Conservation (phyloP, 2,888 invertebrate species). For the Leptogaster cylindrica region DNA sequence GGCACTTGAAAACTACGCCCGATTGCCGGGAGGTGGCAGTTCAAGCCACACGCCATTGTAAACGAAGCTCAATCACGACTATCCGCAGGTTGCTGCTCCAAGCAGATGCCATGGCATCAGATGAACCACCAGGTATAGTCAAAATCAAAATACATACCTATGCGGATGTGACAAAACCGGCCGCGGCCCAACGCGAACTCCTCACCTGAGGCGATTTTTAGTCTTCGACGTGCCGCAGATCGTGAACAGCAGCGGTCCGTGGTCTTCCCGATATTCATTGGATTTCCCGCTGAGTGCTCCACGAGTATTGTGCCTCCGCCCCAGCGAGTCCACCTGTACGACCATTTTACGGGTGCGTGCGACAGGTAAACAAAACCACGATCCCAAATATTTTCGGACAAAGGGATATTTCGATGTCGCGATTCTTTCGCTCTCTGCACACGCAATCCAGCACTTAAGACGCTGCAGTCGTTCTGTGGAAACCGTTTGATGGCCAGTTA, state of each 20-base stretch:
- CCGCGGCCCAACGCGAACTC: conserved; percentile 17
- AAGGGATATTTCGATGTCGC: too few species aligned
- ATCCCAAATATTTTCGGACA: too few species aligned
- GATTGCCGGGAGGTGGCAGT: too few species aligned
- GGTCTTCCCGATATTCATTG: background rate
- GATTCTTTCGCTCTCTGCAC: too few species aligned
- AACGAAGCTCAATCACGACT: background rate
- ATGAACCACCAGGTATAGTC: background rate
- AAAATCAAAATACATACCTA: too few species aligned
- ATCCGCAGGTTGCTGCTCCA: background rate
- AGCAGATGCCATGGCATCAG: conserved; percentile 10
- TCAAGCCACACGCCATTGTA: too few species aligned
- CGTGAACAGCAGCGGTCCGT: conserved; percentile 7
- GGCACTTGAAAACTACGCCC: too few species aligned
- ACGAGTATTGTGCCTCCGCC: background rate
- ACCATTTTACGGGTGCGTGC: background rate
- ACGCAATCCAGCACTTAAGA: background rate
- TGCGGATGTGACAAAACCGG: conserved; percentile 37
- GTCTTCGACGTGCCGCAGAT: conserved; percentile 1
- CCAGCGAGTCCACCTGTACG: background rate
- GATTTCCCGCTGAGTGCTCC: background rate
- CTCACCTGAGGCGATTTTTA: conserved; percentile 21
- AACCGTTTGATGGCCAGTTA: conserved; percentile 30
- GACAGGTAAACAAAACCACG: background rate
- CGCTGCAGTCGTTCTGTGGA: background rate